Conservation (phyloP, 2,797 vertebrate species). For the Onychomys leucogaster region DNA sequence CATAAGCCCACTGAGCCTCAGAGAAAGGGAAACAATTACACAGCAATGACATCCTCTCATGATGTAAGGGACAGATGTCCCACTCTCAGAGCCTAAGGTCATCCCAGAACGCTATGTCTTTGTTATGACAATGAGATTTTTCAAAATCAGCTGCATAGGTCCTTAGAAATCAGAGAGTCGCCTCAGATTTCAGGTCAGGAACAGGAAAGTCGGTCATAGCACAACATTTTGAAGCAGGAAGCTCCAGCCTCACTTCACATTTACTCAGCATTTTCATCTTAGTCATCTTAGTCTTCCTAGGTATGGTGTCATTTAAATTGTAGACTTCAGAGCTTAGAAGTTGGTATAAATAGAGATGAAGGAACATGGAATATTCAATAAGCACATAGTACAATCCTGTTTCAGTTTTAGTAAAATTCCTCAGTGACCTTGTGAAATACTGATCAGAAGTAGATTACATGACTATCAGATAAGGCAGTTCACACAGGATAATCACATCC, state of each 20-base stretch:
- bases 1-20: not conserved
- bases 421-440: too few relatives aligned
- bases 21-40: not conserved
- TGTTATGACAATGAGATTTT: not conserved
- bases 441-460: not conserved
- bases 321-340: not conserved
- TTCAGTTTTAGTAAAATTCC: not conserved
- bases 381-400: not conserved
- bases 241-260: not conserved
- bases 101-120: too few relatives aligned
- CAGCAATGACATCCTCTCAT: too few relatives aligned
- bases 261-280: not conserved
- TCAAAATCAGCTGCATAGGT: not conserved
- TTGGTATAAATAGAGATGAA: not conserved
- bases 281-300: not conserved
- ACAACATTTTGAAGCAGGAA: not conserved
- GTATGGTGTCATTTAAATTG: not conserved
- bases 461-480: not conserved
- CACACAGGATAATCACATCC: not conserved
- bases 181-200: too few relatives aligned
- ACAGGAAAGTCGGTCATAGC: not conserved
- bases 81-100: not conserved
- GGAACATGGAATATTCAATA: not conserved
- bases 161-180: not conserved
- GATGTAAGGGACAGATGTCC: too few relatives aligned